phyloP scores from a whole-genome alignment of 1,140 invertebrate genomes.

The Heliconius nattereri region DNA sequence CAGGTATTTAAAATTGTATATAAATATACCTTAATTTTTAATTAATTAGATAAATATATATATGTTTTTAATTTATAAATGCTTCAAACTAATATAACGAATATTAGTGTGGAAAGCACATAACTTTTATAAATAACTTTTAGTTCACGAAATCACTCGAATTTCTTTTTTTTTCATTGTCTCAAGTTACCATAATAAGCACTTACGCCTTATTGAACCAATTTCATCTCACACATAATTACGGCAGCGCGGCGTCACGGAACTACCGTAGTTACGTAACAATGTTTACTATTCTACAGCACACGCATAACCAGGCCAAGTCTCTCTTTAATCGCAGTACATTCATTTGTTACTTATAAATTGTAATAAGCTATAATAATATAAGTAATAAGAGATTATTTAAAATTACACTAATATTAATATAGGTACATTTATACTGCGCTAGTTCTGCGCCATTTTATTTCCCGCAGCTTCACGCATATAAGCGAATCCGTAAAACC shows the following conservation, averaged over 20 bases:
- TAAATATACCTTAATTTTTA: too few relatives aligned
- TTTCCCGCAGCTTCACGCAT: too few relatives aligned
- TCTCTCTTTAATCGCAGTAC: conserved; percentile 24
- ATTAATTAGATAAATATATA: too few relatives aligned
- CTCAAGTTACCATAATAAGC: background rate
- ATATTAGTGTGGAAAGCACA: too few relatives aligned
- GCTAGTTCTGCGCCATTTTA: too few relatives aligned
- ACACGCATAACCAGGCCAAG: conserved; percentile 33
- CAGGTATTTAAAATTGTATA: too few relatives aligned
- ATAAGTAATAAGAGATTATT: too few relatives aligned
- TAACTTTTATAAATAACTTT: background rate
- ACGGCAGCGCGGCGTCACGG: background rate
- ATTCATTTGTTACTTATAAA: conserved; percentile 6
- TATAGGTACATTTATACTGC: too few relatives aligned
- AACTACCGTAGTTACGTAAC: conserved; percentile 37
- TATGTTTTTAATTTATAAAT: too few relatives aligned
- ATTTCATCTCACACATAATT: conserved; percentile 8
- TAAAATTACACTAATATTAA: too few relatives aligned
- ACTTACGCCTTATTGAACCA: conserved; percentile 1
- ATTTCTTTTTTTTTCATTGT: background rate
- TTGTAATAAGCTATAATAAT: background rate
- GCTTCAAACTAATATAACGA: too few relatives aligned
- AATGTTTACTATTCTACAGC: conserved; percentile 40
- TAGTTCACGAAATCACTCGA: background rate
- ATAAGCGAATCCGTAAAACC: too few relatives aligned